phyloP scores from a whole-genome alignment of 2,113 vertebrate species.

The Phainopepla nitens region DNA sequence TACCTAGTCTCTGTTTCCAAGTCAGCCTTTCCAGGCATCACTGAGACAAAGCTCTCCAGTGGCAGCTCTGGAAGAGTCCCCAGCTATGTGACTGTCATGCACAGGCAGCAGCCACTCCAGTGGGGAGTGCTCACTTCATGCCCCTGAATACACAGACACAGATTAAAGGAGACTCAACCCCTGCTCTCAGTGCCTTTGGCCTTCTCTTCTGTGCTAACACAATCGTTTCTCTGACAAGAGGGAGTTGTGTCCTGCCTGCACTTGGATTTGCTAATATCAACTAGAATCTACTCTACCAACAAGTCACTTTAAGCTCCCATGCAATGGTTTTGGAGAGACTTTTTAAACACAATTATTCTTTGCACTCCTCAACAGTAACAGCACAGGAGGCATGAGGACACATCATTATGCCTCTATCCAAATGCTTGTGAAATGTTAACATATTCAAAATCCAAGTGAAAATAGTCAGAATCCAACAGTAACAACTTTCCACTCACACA shows the following conservation, averaged over 20 bases:
- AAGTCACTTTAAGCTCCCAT: not conserved
- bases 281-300: not conserved
- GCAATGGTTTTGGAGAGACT: not conserved
- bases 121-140: not conserved
- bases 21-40: too few species aligned
- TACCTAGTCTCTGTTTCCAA: too few species aligned
- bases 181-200: not conserved
- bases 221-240: not conserved
- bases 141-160: not conserved
- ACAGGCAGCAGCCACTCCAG: not conserved
- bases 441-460: not conserved
- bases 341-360: not conserved
- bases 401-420: not conserved
- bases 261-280: not conserved
- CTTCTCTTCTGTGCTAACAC: not conserved
- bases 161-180: not conserved
- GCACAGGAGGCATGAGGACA: fast-evolving
- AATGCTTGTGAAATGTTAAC: not conserved
- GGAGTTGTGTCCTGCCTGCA: not conserved
- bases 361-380: not conserved
- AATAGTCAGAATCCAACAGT: not conserved
- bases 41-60: not conserved
- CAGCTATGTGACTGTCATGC: not conserved
- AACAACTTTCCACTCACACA: not conserved
- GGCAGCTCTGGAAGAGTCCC: not conserved